Conservation (phyloP, 1,140 invertebrate species). For the Megalonaias nervosa region DNA sequence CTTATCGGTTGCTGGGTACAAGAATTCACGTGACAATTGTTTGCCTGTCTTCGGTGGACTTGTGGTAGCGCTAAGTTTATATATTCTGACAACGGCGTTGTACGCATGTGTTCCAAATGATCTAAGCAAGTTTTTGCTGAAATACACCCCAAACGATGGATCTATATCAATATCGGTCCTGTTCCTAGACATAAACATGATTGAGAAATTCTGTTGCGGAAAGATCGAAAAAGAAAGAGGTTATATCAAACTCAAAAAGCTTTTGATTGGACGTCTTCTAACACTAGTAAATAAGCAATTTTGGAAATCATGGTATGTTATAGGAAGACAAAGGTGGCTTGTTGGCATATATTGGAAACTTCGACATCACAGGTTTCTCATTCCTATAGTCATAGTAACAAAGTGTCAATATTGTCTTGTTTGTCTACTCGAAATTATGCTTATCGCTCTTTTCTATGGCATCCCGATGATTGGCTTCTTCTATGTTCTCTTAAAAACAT, state of each 20-base stretch:
- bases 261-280: slow-evolving; percentile 15
- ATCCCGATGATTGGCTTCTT: slow-evolving; percentile 17
- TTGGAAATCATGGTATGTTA: slow-evolving; percentile 16
- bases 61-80: slow-evolving; percentile 5
- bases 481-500: slow-evolving; percentile 7
- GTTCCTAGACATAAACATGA: slow-evolving; percentile 1
- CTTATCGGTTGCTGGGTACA: slow-evolving; percentile 22
- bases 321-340: slow-evolving; percentile 5
- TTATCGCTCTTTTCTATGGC: slow-evolving; percentile 20
- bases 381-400: not conserved
- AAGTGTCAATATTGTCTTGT: slow-evolving; percentile 1
- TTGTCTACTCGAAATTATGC: slow-evolving; percentile 9
- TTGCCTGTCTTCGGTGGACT: slow-evolving; percentile 21
- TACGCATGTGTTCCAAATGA: slow-evolving; percentile 12
- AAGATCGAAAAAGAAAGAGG: slow-evolving; percentile 1
- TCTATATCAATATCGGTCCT: slow-evolving; percentile 6
- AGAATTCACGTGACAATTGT: slow-evolving; percentile 19
- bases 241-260: slow-evolving; percentile 18
- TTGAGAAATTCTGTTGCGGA: slow-evolving; percentile 14
- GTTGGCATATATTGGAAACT: not conserved
- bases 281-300: slow-evolving; percentile 26
- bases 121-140: slow-evolving; percentile 10
- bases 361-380: not conserved
- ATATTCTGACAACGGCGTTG: slow-evolving; percentile 4
- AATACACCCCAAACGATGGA: slow-evolving; percentile 5